phyloP scores from a whole-genome alignment of 2,113 vertebrate genomes.

The Lethenteron reissneri region DNA sequence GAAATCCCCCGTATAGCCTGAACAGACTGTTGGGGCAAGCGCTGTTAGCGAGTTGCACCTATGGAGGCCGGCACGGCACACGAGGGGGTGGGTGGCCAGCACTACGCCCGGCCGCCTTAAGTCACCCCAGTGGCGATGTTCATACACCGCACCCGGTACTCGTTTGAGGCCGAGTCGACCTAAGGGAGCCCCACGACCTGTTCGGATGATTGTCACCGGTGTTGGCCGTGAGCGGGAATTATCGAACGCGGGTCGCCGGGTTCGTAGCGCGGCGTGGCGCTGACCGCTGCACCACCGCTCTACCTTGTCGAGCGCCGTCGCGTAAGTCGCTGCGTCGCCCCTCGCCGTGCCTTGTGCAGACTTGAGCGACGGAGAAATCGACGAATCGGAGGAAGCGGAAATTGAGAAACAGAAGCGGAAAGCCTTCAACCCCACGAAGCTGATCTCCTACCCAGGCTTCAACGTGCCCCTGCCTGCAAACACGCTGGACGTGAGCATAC shows the following conservation, averaged over 20 bases:
- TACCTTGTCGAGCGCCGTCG: background rate
- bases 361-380: conserved; percentile 20
- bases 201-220: too few species aligned
- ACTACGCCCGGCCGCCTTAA: too few species aligned
- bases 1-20: too few species aligned
- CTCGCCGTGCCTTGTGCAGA: conserved; percentile 17
- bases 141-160: too few species aligned
- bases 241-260: background rate
- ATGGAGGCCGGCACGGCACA: too few species aligned
- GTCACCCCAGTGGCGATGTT: too few species aligned
- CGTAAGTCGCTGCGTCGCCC: conserved; percentile 6
- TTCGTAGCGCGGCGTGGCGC: background rate
- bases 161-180: too few species aligned
- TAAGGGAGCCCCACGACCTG: too few species aligned
- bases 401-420: conserved; percentile 18
- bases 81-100: too few species aligned
- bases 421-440: conserved; percentile 62
- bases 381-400: conserved; percentile 16
- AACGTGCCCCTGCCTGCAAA: conserved; percentile 42
- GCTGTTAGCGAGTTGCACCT: too few species aligned
- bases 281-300: background rate
- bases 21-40: too few species aligned
- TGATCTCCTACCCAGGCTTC: conserved; percentile 83
- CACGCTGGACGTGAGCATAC: conserved; percentile 54
- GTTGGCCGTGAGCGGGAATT: background rate